Conservation (phyloP, 2,113 vertebrate species). For the Halcyon senegalensis region DNA sequence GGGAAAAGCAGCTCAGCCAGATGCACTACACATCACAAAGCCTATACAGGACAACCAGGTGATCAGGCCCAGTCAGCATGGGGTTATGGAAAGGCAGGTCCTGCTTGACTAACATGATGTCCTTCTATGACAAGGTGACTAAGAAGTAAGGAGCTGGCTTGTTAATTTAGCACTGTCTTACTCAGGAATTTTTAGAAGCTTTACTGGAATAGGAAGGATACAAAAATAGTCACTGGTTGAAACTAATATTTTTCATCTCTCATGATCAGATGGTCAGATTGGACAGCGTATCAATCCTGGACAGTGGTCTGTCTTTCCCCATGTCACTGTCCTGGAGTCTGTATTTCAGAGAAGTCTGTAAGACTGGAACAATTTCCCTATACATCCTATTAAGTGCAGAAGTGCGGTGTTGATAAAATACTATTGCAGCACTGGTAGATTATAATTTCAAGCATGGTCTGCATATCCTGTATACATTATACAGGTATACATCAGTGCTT, state of each 20-base stretch:
- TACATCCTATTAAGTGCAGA: neutral
- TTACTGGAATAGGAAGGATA: neutral
- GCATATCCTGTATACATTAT: neutral
- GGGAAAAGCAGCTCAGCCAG: no score
- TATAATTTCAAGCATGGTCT: neutral
- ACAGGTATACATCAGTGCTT: neutral
- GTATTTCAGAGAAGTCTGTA: neutral
- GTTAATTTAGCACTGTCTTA: neutral
- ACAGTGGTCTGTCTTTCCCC: neutral
- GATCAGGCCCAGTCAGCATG: no score
- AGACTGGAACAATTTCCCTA: neutral
- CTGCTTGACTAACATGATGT: no score
- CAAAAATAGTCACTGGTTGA: neutral
- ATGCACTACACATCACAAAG: no score
- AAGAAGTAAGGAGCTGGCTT: neutral
- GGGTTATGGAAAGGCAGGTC: no score
- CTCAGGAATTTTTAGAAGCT: neutral
- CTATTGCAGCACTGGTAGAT: neutral
- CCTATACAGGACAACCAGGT: no score
- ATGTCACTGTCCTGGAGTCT: neutral
- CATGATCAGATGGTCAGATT: neutral
- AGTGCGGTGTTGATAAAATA: neutral
- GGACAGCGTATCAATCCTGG: accelerated
- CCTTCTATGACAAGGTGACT: no score
- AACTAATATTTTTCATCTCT: neutral